Conservation (phyloP, 2,888 invertebrate species). For the Hylaea fasciaria region DNA sequence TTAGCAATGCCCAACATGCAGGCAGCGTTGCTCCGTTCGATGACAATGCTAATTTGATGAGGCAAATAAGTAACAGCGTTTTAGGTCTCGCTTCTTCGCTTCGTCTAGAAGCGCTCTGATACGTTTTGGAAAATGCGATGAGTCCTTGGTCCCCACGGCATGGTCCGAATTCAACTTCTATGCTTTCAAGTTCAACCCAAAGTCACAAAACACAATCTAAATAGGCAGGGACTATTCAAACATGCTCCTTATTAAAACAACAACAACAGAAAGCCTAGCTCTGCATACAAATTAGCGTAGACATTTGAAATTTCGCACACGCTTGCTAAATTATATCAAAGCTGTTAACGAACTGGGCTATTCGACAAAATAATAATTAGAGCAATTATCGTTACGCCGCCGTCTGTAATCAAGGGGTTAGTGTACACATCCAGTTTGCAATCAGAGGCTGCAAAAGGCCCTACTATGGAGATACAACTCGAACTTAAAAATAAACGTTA, state of each 20-base stretch:
- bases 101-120: too few relatives aligned
- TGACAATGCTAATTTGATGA: too few relatives aligned
- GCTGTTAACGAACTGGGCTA: slow-evolving; percentile 22
- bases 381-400: slow-evolving; percentile 34
- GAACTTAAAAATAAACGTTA: background rate
- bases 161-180: too few relatives aligned
- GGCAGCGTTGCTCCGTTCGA: too few relatives aligned
- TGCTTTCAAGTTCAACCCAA: too few relatives aligned
- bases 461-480: background rate
- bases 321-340: background rate
- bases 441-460: slow-evolving; percentile 8
- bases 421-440: slow-evolving; percentile 40
- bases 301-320: slow-evolving; percentile 5
- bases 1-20: too few relatives aligned
- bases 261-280: background rate
- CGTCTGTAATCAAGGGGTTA: slow-evolving; percentile 39
- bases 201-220: too few relatives aligned
- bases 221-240: too few relatives aligned
- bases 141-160: too few relatives aligned
- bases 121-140: too few relatives aligned
- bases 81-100: too few relatives aligned
- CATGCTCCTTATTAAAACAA: background rate
- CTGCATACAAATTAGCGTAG: background rate
- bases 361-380: slow-evolving; percentile 38
- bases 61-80: too few relatives aligned